These are phyloP conservation scores for Lophius americanus DNA, from an alignment of 2,797 vertebrate species.

Conservation along the genomic window DNA sequence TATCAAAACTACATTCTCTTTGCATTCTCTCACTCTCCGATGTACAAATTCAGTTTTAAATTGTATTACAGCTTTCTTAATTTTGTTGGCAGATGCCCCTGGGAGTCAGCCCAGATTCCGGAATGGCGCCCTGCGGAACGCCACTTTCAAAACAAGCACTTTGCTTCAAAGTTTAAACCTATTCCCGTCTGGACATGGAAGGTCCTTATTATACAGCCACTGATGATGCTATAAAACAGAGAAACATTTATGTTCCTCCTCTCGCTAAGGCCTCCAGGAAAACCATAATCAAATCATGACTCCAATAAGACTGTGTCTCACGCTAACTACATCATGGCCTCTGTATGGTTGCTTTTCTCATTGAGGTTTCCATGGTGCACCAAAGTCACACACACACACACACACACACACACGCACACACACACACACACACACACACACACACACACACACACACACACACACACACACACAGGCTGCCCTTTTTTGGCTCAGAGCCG, in stretches of 20 bases:
- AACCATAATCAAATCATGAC: slow-evolving; percentile 59
- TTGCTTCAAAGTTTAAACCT: background rate
- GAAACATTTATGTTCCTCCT: slow-evolving; percentile 31
- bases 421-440: slow-evolving; percentile 5
- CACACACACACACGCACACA: slow-evolving; percentile 7
- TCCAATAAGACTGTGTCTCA: slow-evolving; percentile 53
- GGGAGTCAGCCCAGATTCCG: background rate
- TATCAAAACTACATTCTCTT: slow-evolving; percentile 12
- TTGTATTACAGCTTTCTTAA: slow-evolving; percentile 3
- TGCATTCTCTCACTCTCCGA: background rate
- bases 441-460: no score
- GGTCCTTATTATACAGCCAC: slow-evolving; percentile 30
- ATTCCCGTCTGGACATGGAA: background rate
- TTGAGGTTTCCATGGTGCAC: slow-evolving; percentile 33
- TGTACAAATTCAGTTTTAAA: slow-evolving; percentile 7
- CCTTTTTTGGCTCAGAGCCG: slow-evolving; percentile 44
- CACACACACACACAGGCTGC: slow-evolving; percentile 19
- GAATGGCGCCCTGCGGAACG: slow-evolving; percentile 20
- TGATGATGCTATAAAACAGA: slow-evolving; percentile 49
- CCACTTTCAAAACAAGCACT: slow-evolving; percentile 15
- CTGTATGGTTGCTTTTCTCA: slow-evolving; percentile 34
- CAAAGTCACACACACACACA: background rate
- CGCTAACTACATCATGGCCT: slow-evolving; percentile 59
- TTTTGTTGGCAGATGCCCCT: background rate
- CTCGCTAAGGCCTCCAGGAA: slow-evolving; percentile 51